A percentile compares a stretch with the other conserved stretches of the same genome.
These are phyloP conservation scores for Leptopilina clavipes DNA, from an alignment of 1,140 invertebrate species.

Conservation along the genomic window DNA sequence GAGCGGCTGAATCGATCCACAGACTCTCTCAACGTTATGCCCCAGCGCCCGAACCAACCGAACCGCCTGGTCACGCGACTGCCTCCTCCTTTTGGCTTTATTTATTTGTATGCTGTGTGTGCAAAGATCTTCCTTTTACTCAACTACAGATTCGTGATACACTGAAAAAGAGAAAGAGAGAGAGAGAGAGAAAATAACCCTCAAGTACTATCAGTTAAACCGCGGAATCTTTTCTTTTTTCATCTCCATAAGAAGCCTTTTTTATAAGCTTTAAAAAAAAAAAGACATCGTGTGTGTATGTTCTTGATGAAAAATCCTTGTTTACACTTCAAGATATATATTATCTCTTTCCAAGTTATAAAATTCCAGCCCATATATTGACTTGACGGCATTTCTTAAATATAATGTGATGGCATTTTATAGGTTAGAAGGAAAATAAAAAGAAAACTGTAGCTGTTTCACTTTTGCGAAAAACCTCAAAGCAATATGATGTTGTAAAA, in stretches of 20 bases:
- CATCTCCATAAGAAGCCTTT: background rate
- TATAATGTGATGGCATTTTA: background rate
- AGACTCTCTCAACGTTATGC: slow-evolving; percentile 56
- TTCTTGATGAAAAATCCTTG: background rate
- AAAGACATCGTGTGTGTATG: background rate
- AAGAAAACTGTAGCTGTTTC: background rate
- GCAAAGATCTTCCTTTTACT: slow-evolving; percentile 26
- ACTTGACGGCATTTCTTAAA: background rate
- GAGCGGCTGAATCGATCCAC: slow-evolving; percentile 73
- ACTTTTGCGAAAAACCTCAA: background rate
- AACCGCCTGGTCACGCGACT: slow-evolving; percentile 68
- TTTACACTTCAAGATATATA: background rate
- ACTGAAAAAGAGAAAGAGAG: background rate
- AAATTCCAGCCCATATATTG: background rate
- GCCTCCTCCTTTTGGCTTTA: slow-evolving; percentile 43
- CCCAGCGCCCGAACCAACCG: slow-evolving; percentile 56
- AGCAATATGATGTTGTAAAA: background rate
- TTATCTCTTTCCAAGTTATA: slow-evolving; percentile 20
- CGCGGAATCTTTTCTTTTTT: slow-evolving; percentile 2
- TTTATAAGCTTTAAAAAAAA: slow-evolving; percentile 6
- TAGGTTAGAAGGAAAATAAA: background rate
- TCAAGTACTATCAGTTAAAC: slow-evolving; percentile 11
- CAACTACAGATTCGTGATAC: slow-evolving; percentile 17
- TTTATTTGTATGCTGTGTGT: slow-evolving; percentile 38
- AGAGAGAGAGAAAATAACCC: background rate